phyloP scores from a whole-genome alignment of 2,113 vertebrate genomes.

The Pseudonaja textilis region DNA sequence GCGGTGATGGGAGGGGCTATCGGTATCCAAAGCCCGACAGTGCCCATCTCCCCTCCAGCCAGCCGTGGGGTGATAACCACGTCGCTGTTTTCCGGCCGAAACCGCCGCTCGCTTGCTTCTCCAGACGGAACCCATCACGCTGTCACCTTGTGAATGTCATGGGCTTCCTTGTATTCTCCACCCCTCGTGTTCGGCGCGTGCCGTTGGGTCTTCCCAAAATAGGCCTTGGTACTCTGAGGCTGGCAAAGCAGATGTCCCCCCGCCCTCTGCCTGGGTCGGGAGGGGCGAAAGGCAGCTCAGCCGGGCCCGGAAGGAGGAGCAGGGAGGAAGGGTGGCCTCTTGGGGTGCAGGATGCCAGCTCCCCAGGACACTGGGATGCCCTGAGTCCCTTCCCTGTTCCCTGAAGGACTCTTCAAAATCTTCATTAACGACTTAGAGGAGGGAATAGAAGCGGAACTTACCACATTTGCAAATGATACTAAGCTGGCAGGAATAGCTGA shows the following conservation, averaged over 20 bases:
- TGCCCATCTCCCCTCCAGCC: background rate
- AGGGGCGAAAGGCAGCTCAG: background rate
- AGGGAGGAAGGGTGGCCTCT: background rate
- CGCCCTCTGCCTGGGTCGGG: background rate
- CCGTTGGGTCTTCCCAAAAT: background rate
- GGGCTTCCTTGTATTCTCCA: background rate
- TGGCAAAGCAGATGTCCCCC: background rate
- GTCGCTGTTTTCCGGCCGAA: fast-evolving
- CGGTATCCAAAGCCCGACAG: background rate
- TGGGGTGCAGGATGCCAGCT: background rate
- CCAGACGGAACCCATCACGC: background rate
- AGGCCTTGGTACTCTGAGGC: background rate
- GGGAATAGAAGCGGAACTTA: no score
- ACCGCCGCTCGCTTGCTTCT: background rate
- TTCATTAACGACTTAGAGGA: no score
- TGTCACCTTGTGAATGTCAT: constrained; percentile 24
- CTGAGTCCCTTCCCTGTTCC: background rate
- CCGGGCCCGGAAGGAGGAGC: background rate
- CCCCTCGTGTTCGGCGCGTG: background rate
- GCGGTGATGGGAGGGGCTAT: no score
- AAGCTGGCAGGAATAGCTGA: no score
- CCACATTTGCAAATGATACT: no score
- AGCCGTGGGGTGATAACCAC: background rate
- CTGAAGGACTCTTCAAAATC: no score
- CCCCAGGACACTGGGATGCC: background rate